Base-by-base conservation (phyloP, 2,888 invertebrate genomes). In the Rutpela maculata region DNA sequence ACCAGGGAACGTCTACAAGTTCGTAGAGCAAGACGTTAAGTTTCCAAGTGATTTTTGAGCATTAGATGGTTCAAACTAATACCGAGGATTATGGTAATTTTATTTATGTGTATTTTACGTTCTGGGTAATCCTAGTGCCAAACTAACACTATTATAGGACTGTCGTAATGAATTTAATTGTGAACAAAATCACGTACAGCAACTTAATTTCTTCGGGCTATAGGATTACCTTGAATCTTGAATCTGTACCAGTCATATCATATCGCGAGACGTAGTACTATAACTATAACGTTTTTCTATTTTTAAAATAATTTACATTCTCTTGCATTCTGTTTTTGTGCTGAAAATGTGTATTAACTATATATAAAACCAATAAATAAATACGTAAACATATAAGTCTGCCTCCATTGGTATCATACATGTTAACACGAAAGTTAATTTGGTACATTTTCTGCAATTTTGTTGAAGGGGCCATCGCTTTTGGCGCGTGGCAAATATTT, bases 71-170 rank as follows among this genome's bases (percentile, higher is more conserved):
- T 18, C 18, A 15, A 69, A 26, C n/a, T 56, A 17, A 31, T 18
- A 70, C 17, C 59, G 1, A 38, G 73, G 77, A 82, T 82, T 81
- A 84, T 85, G 85, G 85, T 85, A 85, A 85, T 83, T 80, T 74
- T 67, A 57, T 66, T 79, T 78, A 3, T 77, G 79, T 79, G 57
- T 77, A 57, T 72, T 76, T 76, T 56, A 73, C 62, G 78, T 78
- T 79, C 75, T 80, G 72, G 72, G 76, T 80, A 79, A 80, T 81
- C 75, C 76, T 75, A 62, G 15, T 22, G n/a, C 56, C 17, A 31
- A 43, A 18, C 7, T 35, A 5, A 38, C 5, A 17, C 31, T n/a
- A n/a, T 56, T 26, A 22, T 26, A 31, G n/a, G 17, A 56, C 10
- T 56, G 26, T 35, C 15, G 55, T n/a, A 26, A 38, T 11, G 17